Evolutionary conservation across 2,888 invertebrate species (phyloP), one percentile per base, ranked within the genome.

Genomic region (Eumacrocentrus americanus): DNA sequence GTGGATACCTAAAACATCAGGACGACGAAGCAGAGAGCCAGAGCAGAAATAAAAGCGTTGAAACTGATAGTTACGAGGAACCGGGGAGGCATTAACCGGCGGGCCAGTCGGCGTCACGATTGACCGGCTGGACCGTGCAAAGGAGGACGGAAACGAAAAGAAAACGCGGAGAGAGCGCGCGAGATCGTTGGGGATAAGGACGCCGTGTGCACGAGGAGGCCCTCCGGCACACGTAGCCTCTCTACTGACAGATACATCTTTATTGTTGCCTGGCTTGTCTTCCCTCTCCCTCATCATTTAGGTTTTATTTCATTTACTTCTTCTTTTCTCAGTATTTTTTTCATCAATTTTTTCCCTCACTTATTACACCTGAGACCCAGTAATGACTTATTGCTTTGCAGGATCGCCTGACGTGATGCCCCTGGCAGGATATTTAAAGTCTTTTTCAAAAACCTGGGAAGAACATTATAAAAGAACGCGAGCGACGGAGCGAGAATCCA

Each of bases 181-280:
- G 38, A 54, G 57, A 59, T 58, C 18, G 46, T 38, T 25, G 58
- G 22, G 60, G 64, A 63, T 60, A 64, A 53, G 60, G 38, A 62
- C 44, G 53, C 48, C 46, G 51, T 53, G 60, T 57, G 56, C 56
- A 57, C 50, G 50, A 29, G 50, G 50, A 14, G 34, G 34, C 34
- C 12, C 50, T 50, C 22, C 29, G 16, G 25, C 25, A 54, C 63
- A 64, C 62, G 61, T 53, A 62, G 60, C 46, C 34, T 57, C 44
- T 51, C 64, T 29, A 65, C 67, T 63, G 67, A 68, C 67, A 63
- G 67, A 69, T 69, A 67, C 68, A 66, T 69, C 69, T 69, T 69
- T 67, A 69, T 69, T 66, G 63, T 63, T 58, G 60, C 23, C 25
- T 47, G 23, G 23, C 37, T 7, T 56, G 23, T 23, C 6, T 38